These are phyloP conservation scores for Oryzias sinensis DNA, from an alignment of 2,797 vertebrate genomes.

Conservation along the genomic window DNA sequence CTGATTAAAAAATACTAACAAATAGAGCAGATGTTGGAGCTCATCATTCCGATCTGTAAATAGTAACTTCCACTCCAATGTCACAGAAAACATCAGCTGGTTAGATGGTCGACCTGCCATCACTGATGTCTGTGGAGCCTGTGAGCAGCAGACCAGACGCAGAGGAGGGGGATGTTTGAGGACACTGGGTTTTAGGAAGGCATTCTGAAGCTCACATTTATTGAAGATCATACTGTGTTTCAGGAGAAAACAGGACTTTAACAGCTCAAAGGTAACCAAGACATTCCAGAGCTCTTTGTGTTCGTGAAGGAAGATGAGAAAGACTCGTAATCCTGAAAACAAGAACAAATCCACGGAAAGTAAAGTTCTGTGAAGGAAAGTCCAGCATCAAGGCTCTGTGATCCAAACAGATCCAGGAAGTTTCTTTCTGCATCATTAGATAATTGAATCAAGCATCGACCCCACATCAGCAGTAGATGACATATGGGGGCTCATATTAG, in stretches of 20 bases:
- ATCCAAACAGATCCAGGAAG: slow-evolving; percentile 69
- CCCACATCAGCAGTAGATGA: slow-evolving; percentile 77
- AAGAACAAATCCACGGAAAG: neutral
- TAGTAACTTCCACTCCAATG: too few species aligned
- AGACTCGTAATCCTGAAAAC: neutral
- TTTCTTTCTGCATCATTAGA: slow-evolving; percentile 69
- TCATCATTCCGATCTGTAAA: too few species aligned
- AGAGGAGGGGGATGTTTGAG: too few species aligned
- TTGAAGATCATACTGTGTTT: too few species aligned
- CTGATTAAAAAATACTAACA: too few species aligned
- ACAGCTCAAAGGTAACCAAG: neutral
- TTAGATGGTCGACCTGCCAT: too few species aligned
- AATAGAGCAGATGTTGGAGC: too few species aligned
- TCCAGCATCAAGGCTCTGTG: slow-evolving; percentile 34
- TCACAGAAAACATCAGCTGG: too few species aligned
- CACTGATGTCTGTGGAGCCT: too few species aligned
- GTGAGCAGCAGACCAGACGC: neutral
- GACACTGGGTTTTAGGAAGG: neutral
- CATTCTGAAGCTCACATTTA: neutral
- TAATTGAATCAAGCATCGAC: slow-evolving; percentile 77
- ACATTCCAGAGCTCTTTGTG: neutral
- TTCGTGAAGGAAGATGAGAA: neutral
- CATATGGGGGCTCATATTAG: slow-evolving; percentile 73
- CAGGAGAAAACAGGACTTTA: too few species aligned
- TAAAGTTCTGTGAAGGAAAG: slow-evolving; percentile 22